Base-by-base conservation (phyloP, 2,113 vertebrate genomes). In the Lamprotornis superbus region DNA sequence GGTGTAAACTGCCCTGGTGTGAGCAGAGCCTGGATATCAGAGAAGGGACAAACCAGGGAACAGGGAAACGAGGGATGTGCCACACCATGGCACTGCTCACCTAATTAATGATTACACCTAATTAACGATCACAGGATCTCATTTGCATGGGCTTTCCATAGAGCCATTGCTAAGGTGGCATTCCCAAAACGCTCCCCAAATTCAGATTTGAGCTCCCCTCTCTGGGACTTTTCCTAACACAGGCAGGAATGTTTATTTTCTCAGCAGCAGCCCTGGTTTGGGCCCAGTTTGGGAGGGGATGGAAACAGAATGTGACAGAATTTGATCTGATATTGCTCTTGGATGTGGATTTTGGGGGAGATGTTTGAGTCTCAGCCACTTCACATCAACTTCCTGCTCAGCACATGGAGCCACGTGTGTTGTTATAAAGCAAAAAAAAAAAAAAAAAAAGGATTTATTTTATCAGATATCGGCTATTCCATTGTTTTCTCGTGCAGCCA, bases 1-100 rank as follows among this genome's bases (percentile, higher is more conserved):
- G 39, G 12, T 19, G 55, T 9, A 16, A 85, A 49, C 4, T 0
- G 0, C 1, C 0, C 27, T 10, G 3, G 30, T 2, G 12, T 7
- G 74, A 25, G 76, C 9, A 21, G 17, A 61, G 88, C 50, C 70
- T 4, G 1, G 44, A 9, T 9, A 5, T 3, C 28, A 39, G 52
- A 18, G 88, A 37, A 69, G 49, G 33, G 61, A 30, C 53, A 57
- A 71, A 53, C 10, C 90, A 87, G 93, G 90, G 70, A 86, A 24
- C 9, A 20, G 11, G 33, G 67, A 60, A 47, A 31, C 4, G 79
- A 65, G 94, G 90, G 79, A 53, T 73, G 94, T 35, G 85, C 61
- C 88, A 90, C 4, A 1, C 81, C 25, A 8, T 2, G 74, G 37
- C 15, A 2, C 84, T 64, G 85, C 90, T 53, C 46, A 1, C 12